These are phyloP conservation scores for Pica pica DNA, from an alignment of 2,113 vertebrate species.

Conservation along the genomic window DNA sequence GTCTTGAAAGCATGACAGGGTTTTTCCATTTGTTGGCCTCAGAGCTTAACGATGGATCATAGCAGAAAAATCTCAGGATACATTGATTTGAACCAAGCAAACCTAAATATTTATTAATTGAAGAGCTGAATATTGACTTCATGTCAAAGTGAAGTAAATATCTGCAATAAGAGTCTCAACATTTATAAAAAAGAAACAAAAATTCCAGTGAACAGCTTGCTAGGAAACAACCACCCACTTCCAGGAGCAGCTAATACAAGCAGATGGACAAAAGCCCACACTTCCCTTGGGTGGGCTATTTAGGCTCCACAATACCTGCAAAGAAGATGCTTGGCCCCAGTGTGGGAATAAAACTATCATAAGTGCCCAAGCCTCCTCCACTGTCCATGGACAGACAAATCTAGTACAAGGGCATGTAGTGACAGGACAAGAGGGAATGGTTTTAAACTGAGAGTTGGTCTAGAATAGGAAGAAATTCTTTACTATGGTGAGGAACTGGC, in stretches of 20 bases:
- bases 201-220: background rate
- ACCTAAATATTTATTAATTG: slow-evolving; percentile 9
- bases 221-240: background rate
- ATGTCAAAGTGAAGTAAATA: background rate
- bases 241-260: background rate
- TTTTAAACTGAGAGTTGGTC: background rate
- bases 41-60: background rate
- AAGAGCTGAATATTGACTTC: slow-evolving; percentile 15
- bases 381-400: background rate
- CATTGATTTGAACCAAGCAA: background rate
- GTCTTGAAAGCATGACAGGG: background rate
- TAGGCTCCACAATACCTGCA: background rate
- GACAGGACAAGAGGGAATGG: background rate
- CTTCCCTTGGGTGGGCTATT: background rate
- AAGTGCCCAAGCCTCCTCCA: background rate
- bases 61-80: background rate
- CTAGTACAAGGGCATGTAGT: background rate
- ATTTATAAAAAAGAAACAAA: background rate
- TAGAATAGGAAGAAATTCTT: background rate
- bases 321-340: background rate
- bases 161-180: background rate
- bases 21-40: background rate
- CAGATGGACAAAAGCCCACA: background rate
- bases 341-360: background rate
- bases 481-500: background rate